A percentile compares a stretch with the other conserved stretches of the same genome.
phyloP scores from a whole-genome alignment of 2,888 invertebrate species.

The Netelia melanura region DNA sequence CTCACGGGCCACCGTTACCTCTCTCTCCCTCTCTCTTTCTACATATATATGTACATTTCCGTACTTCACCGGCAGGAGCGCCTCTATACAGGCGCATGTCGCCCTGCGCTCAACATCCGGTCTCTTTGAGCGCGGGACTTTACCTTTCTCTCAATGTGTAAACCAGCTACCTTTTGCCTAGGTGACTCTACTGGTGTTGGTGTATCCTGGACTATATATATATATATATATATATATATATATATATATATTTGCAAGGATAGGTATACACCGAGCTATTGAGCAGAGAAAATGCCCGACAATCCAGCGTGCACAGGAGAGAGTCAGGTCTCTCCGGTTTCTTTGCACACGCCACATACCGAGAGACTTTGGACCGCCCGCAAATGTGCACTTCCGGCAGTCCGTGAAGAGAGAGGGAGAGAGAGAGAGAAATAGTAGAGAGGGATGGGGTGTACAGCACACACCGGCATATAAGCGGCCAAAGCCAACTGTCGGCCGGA shows the following conservation, averaged over 20 bases:
- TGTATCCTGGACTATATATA: slow-evolving; percentile 1
- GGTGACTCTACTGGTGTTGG: slow-evolving; percentile 19
- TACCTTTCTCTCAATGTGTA: slow-evolving; percentile 14
- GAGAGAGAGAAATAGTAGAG: background rate
- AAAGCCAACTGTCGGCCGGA: slow-evolving; percentile 46
- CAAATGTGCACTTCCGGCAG: slow-evolving; percentile 70
- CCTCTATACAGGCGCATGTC: slow-evolving; percentile 35
- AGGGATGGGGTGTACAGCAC: slow-evolving; percentile 7
- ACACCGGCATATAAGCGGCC: background rate
- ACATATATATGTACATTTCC: slow-evolving; percentile 5
- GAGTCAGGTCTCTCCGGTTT: slow-evolving; percentile 45
- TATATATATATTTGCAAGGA: background rate
- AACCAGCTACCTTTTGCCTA: slow-evolving; percentile 27
- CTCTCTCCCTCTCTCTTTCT: slow-evolving; percentile 39
- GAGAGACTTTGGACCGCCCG: slow-evolving; percentile 58
- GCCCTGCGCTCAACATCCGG: slow-evolving; percentile 58
- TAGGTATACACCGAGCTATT: slow-evolving; percentile 20
- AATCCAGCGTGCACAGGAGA: slow-evolving; percentile 25
- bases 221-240: slow-evolving; percentile 2
- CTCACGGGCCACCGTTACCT: slow-evolving; percentile 50
- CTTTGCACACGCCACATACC: slow-evolving; percentile 28
- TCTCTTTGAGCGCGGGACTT: slow-evolving; percentile 51
- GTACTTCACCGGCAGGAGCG: slow-evolving; percentile 37
- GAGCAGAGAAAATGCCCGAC: slow-evolving; percentile 39
- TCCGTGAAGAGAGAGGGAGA: slow-evolving; percentile 34